Evolutionary conservation across 2,797 vertebrate species (phyloP), one percentile per base, ranked within the genome.

Genomic region (Danionella dracula): DNA sequence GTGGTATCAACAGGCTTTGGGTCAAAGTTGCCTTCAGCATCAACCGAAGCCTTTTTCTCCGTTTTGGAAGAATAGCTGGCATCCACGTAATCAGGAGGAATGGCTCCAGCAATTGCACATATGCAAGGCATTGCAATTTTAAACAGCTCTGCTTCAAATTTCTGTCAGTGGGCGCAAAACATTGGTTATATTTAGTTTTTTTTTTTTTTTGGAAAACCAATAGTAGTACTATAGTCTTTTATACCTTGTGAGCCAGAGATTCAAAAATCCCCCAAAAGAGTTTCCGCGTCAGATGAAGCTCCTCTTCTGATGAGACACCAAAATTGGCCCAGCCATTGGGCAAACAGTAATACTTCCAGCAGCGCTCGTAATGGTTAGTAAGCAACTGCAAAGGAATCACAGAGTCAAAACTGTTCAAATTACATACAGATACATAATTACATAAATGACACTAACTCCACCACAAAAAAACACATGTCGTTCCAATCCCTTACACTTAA

Each of bases 221-320:
- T 3, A 27, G 6, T 6, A 27, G 23, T 6, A 27, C 23, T 27
- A 3, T 27, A 3, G 23, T 12, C n/a, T n/a, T 59, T 65, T 34
- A 5, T 74, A 95, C 94, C 90, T 97, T 98, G 71, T 97, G 94
- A 0, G 92, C 91, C 62, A 95, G 79, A 0, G 94, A 98, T 73
- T 98, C 94, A 82, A 98, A 96, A 78, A 97, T 97, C 61, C 95
- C 95, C 95, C 94, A 97, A 82, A 98, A 98, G 72, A 98, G 91
- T 71, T 98, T 98, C 5, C 95, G 88, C 1, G 93, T 95, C 41
- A 98, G 85, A 75, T 98, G 95, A 40, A 98, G 90, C 79, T 98
- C 95, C 76, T 98, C 95, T 73, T 98, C 95, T 0, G 95, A 98
- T 23, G 93, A 88, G 8, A 95, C 80, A 1, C 95, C 94, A n/a